phyloP scores from a whole-genome alignment of 2,797 vertebrate species.

The Botia kubotai region DNA sequence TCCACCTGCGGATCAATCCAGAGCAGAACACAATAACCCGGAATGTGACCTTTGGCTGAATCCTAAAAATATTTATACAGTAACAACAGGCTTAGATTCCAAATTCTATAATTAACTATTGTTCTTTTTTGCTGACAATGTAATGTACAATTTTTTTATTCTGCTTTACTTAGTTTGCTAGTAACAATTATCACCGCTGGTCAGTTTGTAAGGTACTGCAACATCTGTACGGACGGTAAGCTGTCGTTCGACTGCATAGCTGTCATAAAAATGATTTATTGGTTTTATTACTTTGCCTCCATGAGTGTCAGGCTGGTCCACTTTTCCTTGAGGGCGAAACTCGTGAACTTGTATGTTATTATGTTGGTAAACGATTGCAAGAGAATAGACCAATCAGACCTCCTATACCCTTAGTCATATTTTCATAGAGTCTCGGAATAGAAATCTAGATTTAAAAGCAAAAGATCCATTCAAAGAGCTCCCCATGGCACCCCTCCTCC shows the following conservation, averaged over 20 bases:
- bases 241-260: conserved; percentile 7
- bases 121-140: background rate
- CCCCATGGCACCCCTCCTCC: no score
- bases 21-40: conserved; percentile 55
- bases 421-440: no score
- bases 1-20: conserved; percentile 46
- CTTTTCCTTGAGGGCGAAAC: background rate
- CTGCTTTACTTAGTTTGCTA: background rate
- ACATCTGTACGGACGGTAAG: background rate
- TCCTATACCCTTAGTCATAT: conserved; percentile 4
- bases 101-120: background rate
- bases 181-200: background rate
- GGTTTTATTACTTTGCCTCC: conserved; percentile 18
- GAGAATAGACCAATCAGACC: background rate
- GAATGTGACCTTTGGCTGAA: conserved; percentile 64
- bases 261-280: conserved; percentile 30
- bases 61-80: conserved; percentile 38
- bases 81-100: background rate
- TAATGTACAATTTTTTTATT: background rate
- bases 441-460: no score
- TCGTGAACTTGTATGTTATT: background rate
- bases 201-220: background rate
- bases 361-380: conserved; percentile 6
- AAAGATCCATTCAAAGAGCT: no score
- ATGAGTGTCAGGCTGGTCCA: background rate